Evolutionary conservation across 1,140 invertebrate genomes (phyloP), one percentile per base, ranked within the genome.

Genomic region (Tetranychus urticae): DNA sequence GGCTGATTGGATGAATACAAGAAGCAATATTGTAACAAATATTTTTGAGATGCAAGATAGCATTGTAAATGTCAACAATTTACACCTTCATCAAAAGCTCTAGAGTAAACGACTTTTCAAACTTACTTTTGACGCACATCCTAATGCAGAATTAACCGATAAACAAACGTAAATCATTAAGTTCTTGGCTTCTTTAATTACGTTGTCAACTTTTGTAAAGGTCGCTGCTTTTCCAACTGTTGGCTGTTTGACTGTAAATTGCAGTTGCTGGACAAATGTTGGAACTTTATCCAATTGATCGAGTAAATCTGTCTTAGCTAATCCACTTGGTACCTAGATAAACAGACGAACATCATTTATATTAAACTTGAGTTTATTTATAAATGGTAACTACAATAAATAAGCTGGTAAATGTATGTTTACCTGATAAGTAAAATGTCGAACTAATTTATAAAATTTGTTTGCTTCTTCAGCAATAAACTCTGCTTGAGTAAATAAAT

Each of bases 391-490:
- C 23, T 23, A 23, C 23, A 23, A 23, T 23, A 23, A 23, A 23
- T 23, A 23, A 23, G 23, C 23, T 23, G 23, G 23, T 23, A 23
- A 23, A 23, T 23, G 23, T 23, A 23, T 23, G 23, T 42, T 42
- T 78, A 97, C 93, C 82, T 94, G 91, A 76, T 96, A 96, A 67
- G 89, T 90, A 79, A 98, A 99, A 75, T 97, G 91, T 71, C 91
- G 79, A 65, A 98, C 88, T 71, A 97, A 90, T 81, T 96, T 96
- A 77, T 97, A 98, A 68, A 98, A 79, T 77, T 93, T 84, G 76
- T 97, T 97, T 23, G 93, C 93, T 77, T 98, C 93, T 77, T 98
- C 93, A 50, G 93, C 91, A 77, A 98, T 97, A 77, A 97, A 97
- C 76, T 98, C 93, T 10, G 94, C 94, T 79, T 98, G 93, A 37